Evolutionary conservation across 2,797 vertebrate genomes (phyloP).

Genomic region (Dendrocincla tyrannina): DNA sequence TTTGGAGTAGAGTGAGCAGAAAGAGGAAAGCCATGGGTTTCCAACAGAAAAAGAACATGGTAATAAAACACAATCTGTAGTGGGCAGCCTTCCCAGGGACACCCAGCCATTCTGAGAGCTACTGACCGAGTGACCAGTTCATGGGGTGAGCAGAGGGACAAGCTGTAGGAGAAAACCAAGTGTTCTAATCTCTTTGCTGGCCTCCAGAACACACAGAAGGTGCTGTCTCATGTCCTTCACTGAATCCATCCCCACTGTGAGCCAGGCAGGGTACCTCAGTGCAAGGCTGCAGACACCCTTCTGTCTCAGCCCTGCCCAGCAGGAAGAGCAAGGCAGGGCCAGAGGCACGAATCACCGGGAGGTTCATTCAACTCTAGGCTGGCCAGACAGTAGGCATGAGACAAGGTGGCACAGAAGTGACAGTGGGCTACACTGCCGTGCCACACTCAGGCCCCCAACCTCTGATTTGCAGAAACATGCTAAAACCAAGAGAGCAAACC

Average conservation of each 20-base stretch:
- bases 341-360: neutral
- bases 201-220: neutral
- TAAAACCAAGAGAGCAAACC: neutral
- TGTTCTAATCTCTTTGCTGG: neutral
- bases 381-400: neutral
- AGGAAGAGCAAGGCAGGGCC: neutral
- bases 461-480: neutral
- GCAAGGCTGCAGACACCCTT: neutral
- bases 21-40: neutral
- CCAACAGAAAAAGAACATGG: neutral
- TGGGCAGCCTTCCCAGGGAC: neutral
- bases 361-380: neutral
- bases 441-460: neutral
- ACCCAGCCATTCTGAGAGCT: neutral
- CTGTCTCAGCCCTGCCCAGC: neutral
- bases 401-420: neutral
- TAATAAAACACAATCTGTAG: accelerated
- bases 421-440: neutral
- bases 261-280: neutral
- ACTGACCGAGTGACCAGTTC: accelerated
- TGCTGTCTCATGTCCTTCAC: neutral
- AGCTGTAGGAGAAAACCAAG: neutral
- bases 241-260: neutral
- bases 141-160: neutral
- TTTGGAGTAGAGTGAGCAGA: neutral